phyloP scores from a whole-genome alignment of 2,113 vertebrate species.

The Agapornis roseicollis region DNA sequence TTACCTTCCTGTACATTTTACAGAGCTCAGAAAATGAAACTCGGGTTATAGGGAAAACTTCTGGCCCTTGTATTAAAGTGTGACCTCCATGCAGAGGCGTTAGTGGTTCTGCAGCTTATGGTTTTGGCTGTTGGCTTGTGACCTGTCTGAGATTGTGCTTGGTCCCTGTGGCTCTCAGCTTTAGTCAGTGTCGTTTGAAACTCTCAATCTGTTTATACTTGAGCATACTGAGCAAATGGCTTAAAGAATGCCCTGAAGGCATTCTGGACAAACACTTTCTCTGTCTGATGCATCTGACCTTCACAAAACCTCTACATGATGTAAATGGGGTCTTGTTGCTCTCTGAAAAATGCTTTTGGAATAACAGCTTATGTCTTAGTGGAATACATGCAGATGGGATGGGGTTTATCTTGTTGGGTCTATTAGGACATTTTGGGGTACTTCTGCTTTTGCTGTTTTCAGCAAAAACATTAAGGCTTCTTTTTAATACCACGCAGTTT shows the following conservation, averaged over 20 bases:
- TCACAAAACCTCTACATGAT: background rate
- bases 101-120: background rate
- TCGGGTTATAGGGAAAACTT: background rate
- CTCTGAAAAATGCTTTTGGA: background rate
- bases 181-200: background rate
- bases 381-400: background rate
- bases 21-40: background rate
- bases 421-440: background rate
- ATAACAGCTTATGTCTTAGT: background rate
- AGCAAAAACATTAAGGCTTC: background rate
- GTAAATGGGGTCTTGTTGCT: constrained; percentile 1
- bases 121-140: background rate
- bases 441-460: background rate
- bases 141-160: background rate
- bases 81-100: background rate
- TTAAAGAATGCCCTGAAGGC: background rate
- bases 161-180: background rate
- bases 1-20: constrained; percentile 34
- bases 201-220: background rate
- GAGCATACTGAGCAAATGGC: background rate
- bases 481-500: background rate
- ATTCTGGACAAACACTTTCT: background rate
- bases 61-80: background rate
- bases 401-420: background rate
- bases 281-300: constrained; percentile 23